Evolutionary conservation across 2,888 invertebrate genomes (phyloP).

Genomic region (Ypsolopha scabrella): DNA sequence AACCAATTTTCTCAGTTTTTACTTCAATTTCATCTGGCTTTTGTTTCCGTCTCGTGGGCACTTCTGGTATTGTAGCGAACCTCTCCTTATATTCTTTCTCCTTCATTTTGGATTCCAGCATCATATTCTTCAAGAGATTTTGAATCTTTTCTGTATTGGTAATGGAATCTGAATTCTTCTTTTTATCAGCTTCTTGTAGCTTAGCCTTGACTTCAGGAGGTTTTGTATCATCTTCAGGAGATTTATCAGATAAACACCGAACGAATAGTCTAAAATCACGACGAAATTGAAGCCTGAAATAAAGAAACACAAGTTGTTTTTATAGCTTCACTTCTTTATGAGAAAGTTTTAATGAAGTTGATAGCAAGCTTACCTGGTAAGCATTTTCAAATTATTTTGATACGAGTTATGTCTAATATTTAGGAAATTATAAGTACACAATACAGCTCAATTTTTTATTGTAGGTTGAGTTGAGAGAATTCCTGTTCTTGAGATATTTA

Average conservation of each 20-base stretch:
- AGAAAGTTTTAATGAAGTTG: too few species aligned
- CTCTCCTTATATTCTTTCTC: slow-evolving; percentile 44
- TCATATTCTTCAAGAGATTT: slow-evolving; percentile 48
- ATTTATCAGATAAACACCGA: slow-evolving; percentile 36
- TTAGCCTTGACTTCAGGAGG: slow-evolving; percentile 19
- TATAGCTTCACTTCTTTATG: too few species aligned
- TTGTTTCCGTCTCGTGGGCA: slow-evolving; percentile 24
- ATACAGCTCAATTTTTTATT: too few species aligned
- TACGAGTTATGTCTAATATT: too few species aligned
- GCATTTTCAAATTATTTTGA: slow-evolving; percentile 13
- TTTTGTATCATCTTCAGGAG: slow-evolving; percentile 37
- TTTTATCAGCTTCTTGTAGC: slow-evolving; percentile 16
- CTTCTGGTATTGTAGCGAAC: slow-evolving; percentile 44
- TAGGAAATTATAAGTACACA: too few species aligned
- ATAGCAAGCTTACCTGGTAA: slow-evolving; percentile 20
- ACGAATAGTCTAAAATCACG: slow-evolving; percentile 29
- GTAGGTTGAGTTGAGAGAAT: too few species aligned
- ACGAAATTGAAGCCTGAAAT: slow-evolving; percentile 16
- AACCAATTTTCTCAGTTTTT: slow-evolving; percentile 52
- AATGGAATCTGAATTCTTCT: slow-evolving; percentile 17
- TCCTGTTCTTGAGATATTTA: too few species aligned
- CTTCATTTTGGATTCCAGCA: slow-evolving; percentile 45
- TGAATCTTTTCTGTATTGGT: slow-evolving; percentile 51
- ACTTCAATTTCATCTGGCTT: slow-evolving; percentile 33
- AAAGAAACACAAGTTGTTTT: not conserved